Conservation (phyloP, 2,113 vertebrate genomes). For the Maccullochella peelii region DNA sequence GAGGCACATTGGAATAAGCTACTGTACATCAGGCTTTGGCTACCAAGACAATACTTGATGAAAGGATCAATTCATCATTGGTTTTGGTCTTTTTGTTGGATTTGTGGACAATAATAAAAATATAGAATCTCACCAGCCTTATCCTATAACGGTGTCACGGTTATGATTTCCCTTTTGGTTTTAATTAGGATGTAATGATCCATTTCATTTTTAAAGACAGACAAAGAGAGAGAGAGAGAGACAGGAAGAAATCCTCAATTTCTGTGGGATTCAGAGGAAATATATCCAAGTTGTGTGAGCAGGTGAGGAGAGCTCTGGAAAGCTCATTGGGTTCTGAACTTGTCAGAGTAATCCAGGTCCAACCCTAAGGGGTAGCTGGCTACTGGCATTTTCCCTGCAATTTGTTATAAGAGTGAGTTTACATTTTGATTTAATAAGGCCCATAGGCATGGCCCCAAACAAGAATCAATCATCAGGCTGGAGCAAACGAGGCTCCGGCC, state of each 20-base stretch:
- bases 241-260: constrained; percentile 27
- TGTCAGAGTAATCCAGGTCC: constrained; percentile 76
- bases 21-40: not conserved
- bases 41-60: not conserved
- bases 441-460: constrained; percentile 79
- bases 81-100: not conserved
- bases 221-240: not conserved
- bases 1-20: not conserved
- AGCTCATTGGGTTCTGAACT: constrained; percentile 74
- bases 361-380: constrained; percentile 61
- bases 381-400: constrained; percentile 79
- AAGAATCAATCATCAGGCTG: constrained; percentile 80
- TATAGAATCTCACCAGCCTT: not conserved
- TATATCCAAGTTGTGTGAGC: constrained; percentile 31
- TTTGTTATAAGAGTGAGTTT: constrained; percentile 81
- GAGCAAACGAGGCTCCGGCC: constrained; percentile 66
- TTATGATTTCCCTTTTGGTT: constrained; percentile 3
- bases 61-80: constrained; percentile 4
- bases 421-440: constrained; percentile 85
- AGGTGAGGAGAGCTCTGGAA: constrained; percentile 48
- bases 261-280: constrained; percentile 39
- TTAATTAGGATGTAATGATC: not conserved
- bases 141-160: not conserved
- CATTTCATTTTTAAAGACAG: not conserved
- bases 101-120: not conserved